Evolutionary conservation across 2,797 vertebrate species (phyloP), one percentile per base, ranked within the genome.

Genomic region (Octomys mimax): DNA sequence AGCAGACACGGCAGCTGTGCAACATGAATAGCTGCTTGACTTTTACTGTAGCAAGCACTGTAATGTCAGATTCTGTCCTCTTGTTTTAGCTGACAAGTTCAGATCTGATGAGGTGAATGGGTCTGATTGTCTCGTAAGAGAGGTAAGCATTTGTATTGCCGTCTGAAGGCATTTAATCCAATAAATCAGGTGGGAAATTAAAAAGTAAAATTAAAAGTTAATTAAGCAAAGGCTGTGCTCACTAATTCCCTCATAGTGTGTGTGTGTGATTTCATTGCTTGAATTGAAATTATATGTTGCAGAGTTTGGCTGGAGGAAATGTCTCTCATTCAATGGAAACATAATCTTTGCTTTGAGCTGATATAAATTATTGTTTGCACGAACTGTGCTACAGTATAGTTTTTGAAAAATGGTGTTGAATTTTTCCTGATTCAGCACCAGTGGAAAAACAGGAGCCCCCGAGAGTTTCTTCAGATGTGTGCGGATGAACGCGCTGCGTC

Each of bases 151-250:
- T 80, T 73, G 52, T 59, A 46, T 87, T 93, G 64, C 87, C 91
- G 14, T 80, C 24, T 19, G 70, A 75, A 95, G 75, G 54, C 71
- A 18, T 33, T 31, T 91, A 62, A 68, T 68, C 39, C 68, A 80
- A 64, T 31, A 75, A 54, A 71, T 64, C 49, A 84, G 93, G 86
- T 66, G 62, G 94, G 77, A 94, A 71, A 87, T 87, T n/a, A 8
- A 85, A 92, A 33, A 49, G 39, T 59, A 92, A 86, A 26, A 93
- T 96, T 82, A 94, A 83, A 94, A 97, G 87, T 77, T 73, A 97
- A 98, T 98, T 98, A 97, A 95, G 89, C 78, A 92, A 92, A 28
- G 83, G 22, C 78, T 94, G 89, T 95, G 86, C 78, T 93, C 39
- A 80, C 68, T 68, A 24, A 96, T 95, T 86, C 79, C 84, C 89